phyloP scores from a whole-genome alignment of 2,888 invertebrate genomes.

The Operophtera brumata region DNA sequence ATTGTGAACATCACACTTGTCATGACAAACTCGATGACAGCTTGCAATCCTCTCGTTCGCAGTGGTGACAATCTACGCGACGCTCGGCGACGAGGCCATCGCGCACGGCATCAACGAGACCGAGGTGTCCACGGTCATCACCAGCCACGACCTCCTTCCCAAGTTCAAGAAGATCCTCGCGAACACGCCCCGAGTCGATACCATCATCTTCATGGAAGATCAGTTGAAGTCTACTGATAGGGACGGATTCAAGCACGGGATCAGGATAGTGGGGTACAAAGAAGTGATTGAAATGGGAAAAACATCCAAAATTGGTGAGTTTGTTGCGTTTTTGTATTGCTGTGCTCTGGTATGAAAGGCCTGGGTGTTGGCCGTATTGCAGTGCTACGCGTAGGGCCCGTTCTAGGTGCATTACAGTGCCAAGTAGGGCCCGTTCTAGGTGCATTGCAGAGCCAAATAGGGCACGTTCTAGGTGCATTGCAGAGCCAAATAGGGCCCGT shows the following conservation, averaged over 20 bases:
- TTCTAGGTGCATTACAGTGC: no score
- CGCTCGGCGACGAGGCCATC: slow-evolving; percentile 97
- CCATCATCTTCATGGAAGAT: slow-evolving; percentile 93
- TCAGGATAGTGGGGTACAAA: slow-evolving; percentile 87
- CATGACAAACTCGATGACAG: no score
- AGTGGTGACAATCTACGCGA: slow-evolving; percentile 98
- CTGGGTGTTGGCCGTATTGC: no score
- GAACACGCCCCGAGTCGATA: slow-evolving; percentile 87
- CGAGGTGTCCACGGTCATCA: slow-evolving; percentile 95
- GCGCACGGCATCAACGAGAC: slow-evolving; percentile 98
- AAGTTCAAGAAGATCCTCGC: slow-evolving; percentile 91
- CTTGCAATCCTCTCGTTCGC: slow-evolving; percentile 26
- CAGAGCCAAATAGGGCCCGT: no score
- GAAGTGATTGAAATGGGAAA: slow-evolving; percentile 74
- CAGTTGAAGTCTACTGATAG: slow-evolving; percentile 87
- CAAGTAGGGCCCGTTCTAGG: no score
- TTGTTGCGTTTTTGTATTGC: background rate
- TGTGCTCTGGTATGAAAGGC: no score
- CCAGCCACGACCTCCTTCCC: slow-evolving; percentile 93
- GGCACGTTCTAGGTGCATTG: no score
- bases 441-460: no score
- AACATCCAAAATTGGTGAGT: slow-evolving; percentile 63
- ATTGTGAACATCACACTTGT: no score
- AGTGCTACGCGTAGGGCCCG: no score
- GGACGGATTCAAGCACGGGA: slow-evolving; percentile 85